Conservation (phyloP, 2,888 invertebrate species). For the Melitaea athalia region DNA sequence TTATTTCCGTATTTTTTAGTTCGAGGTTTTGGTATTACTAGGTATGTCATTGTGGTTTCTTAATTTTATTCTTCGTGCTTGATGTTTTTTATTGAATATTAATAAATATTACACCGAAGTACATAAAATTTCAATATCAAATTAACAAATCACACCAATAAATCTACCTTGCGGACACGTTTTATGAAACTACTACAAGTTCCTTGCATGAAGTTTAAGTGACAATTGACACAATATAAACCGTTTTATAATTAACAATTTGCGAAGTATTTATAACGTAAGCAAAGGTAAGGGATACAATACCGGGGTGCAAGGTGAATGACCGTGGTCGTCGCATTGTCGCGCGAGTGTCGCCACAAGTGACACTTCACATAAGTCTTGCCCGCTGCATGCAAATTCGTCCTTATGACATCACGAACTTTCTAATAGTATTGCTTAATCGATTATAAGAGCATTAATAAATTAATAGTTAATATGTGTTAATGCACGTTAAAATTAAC, state of each 20-base stretch:
- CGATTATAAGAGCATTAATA: constrained; percentile 25
- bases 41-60: too few relatives aligned
- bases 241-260: constrained; percentile 15
- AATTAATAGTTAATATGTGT: background rate
- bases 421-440: constrained; percentile 37
- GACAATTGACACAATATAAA: background rate
- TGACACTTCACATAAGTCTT: constrained; percentile 36
- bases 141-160: too few relatives aligned
- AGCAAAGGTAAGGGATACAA: constrained; percentile 34
- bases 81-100: too few relatives aligned
- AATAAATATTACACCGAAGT: too few relatives aligned
- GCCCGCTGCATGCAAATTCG: constrained; percentile 39
- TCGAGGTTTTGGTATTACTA: too few relatives aligned
- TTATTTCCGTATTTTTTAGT: too few relatives aligned
- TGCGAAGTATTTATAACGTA: constrained; percentile 26
- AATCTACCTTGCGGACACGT: background rate
- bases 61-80: too few relatives aligned
- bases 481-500: background rate
- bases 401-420: constrained; percentile 38
- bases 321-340: constrained; percentile 55
- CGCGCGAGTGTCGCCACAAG: constrained; percentile 46
- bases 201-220: too few relatives aligned
- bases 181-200: background rate
- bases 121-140: background rate
- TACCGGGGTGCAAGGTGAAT: constrained; percentile 55